Percentiles rank a stretch among this genome's conserved stretches.
These are phyloP conservation scores for Henicopernis longicauda DNA, from an alignment of 2,113 vertebrate genomes.

Conservation along the genomic window DNA sequence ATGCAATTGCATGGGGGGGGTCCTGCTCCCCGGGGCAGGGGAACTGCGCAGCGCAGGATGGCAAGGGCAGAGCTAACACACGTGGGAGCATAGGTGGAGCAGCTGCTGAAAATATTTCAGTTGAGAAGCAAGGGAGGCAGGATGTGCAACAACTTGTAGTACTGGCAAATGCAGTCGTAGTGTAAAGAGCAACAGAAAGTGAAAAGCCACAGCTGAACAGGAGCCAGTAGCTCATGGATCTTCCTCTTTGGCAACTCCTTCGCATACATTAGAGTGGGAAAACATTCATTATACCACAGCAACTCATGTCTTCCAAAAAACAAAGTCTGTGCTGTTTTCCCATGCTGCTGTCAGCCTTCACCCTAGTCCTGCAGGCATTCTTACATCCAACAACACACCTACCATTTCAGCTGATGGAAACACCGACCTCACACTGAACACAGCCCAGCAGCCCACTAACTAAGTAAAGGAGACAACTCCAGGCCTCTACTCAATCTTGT, in stretches of 20 bases:
- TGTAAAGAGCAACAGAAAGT: neutral
- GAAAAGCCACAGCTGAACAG: neutral
- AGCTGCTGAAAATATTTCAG: neutral
- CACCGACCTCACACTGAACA: fast-evolving
- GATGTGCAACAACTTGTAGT: neutral
- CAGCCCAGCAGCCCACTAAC: neutral
- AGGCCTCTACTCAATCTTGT: neutral
- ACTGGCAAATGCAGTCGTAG: neutral
- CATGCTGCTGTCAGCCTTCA: neutral
- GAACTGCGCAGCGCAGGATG: fast-evolving
- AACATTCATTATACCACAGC: neutral
- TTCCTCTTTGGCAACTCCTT: neutral
- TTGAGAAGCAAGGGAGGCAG: neutral
- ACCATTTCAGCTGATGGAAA: neutral
- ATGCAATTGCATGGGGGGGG: too few relatives aligned
- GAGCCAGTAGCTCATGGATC: neutral
- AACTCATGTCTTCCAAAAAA: neutral
- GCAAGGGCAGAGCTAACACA: neutral
- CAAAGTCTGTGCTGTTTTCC: neutral
- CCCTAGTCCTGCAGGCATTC: neutral
- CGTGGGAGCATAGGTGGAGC: neutral
- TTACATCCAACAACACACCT: fast-evolving
- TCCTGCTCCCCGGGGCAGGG: neutral
- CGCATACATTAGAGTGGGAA: neutral
- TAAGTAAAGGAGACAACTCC: neutral